phyloP scores from a whole-genome alignment of 2,797 vertebrate species.

The Nyctalus aviator region DNA sequence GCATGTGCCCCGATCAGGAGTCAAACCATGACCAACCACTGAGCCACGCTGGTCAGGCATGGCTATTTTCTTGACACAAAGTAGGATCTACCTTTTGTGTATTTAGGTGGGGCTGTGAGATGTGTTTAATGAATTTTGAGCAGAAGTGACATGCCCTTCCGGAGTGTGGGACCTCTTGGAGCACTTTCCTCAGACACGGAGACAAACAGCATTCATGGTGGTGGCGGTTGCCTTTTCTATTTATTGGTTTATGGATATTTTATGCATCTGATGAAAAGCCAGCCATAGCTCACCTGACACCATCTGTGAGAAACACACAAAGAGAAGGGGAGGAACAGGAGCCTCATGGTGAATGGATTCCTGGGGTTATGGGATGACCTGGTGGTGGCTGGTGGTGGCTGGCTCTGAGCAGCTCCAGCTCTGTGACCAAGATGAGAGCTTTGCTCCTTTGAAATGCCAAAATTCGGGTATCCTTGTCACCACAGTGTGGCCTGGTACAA shows the following conservation, averaged over 20 bases:
- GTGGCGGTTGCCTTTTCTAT: neutral
- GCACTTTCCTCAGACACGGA: rapidly evolving
- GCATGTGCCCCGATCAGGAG: too few relatives aligned
- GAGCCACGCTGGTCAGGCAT: neutral
- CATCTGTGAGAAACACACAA: too few relatives aligned
- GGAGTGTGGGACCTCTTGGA: neutral
- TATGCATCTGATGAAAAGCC: too few relatives aligned
- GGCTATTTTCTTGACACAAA: neutral
- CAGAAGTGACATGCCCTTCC: neutral
- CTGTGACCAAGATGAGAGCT: neutral
- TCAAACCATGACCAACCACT: too few relatives aligned
- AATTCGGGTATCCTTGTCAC: rapidly evolving
- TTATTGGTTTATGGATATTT: too few relatives aligned
- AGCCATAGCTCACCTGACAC: too few relatives aligned
- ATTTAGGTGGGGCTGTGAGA: neutral
- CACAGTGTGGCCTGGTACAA: rapidly evolving
- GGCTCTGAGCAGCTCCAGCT: neutral
- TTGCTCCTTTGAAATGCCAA: neutral
- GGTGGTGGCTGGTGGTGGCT: neutral
- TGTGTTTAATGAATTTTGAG: neutral
- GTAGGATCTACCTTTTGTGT: neutral
- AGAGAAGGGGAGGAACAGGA: too few relatives aligned
- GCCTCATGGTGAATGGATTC: too few relatives aligned
- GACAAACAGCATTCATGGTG: rapidly evolving
- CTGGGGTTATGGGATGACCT: too few relatives aligned